Evolutionary conservation across 2,113 vertebrate genomes (phyloP).

Genomic region (Antechinus flavipes): DNA sequence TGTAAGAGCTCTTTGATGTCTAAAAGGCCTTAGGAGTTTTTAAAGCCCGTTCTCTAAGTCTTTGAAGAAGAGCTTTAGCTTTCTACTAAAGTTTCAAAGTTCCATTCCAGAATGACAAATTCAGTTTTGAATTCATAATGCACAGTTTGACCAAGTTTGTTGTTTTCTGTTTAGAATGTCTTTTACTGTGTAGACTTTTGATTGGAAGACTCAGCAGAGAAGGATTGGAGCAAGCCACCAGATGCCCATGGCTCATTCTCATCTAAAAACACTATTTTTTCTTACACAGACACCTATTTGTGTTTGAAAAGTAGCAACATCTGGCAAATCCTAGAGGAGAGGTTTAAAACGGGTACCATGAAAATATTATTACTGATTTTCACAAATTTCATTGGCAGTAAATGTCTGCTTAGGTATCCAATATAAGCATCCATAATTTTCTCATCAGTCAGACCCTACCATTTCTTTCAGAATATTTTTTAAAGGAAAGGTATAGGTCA

Average conservation of each 20-base stretch:
- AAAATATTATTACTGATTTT: slow-evolving; percentile 69
- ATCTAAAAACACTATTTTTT: slow-evolving; percentile 38
- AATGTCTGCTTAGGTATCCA: slow-evolving; percentile 42
- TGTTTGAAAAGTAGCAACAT: slow-evolving; percentile 57
- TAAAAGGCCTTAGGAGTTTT: slow-evolving; percentile 40
- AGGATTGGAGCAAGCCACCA: neutral
- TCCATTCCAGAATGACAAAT: neutral
- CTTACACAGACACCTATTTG: slow-evolving; percentile 54
- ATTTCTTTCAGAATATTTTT: slow-evolving; percentile 67
- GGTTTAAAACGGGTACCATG: slow-evolving; percentile 64
- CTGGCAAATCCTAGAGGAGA: slow-evolving; percentile 26
- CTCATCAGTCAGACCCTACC: slow-evolving; percentile 49
- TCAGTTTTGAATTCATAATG: neutral
- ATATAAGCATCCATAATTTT: slow-evolving; percentile 50
- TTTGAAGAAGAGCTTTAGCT: slow-evolving; percentile 8
- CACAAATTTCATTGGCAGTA: slow-evolving; percentile 60
- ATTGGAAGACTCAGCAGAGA: neutral
- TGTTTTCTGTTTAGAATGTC: too few relatives aligned
- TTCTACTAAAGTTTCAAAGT: slow-evolving; percentile 21
- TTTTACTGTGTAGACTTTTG: neutral
- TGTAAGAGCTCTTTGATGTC: slow-evolving; percentile 21
- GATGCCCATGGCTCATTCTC: neutral
- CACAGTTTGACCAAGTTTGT: neutral
- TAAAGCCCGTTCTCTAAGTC: neutral
- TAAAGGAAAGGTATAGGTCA: slow-evolving; percentile 68